Conservation (phyloP, 2,113 vertebrate genomes). For the Megaleporinus macrocephalus region DNA sequence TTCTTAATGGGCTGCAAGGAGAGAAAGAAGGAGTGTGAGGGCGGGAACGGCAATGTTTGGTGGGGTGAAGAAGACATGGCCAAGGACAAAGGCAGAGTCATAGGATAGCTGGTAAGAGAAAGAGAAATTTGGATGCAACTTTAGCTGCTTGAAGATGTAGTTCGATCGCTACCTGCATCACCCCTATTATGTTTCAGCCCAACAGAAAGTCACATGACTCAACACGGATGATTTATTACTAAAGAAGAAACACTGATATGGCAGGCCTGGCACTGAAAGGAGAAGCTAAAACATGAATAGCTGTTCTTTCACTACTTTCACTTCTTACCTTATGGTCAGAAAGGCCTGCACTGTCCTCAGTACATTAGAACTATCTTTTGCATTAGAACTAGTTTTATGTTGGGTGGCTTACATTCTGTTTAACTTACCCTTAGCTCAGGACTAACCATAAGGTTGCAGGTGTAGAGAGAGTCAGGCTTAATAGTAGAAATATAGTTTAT, state of each 20-base stretch:
- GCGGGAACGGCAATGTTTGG: neutral
- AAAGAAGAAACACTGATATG: neutral
- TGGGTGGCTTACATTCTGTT: too few relatives aligned
- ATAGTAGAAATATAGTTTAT: too few relatives aligned
- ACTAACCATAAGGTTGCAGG: too few relatives aligned
- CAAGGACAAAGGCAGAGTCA: neutral
- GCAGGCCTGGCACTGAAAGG: neutral
- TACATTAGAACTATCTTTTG: too few relatives aligned
- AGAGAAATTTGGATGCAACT: neutral
- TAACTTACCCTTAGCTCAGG: too few relatives aligned
- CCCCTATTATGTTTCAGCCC: neutral
- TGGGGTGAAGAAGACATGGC: constrained; percentile 44
- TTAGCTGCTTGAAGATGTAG: neutral
- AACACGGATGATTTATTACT: neutral
- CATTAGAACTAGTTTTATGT: too few relatives aligned
- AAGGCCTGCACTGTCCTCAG: too few relatives aligned
- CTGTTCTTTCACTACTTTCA: neutral
- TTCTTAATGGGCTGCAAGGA: constrained; percentile 88
- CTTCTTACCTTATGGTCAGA: neutral
- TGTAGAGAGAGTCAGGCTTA: too few relatives aligned
- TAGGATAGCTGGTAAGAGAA: constrained; percentile 8
- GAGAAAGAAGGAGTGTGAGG: constrained; percentile 10
- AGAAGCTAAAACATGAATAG: neutral
- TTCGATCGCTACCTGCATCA: neutral
- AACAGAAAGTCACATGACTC: neutral